These are phyloP conservation scores for Limosa lapponica DNA, from an alignment of 2,797 vertebrate species.

Conservation along the genomic window DNA sequence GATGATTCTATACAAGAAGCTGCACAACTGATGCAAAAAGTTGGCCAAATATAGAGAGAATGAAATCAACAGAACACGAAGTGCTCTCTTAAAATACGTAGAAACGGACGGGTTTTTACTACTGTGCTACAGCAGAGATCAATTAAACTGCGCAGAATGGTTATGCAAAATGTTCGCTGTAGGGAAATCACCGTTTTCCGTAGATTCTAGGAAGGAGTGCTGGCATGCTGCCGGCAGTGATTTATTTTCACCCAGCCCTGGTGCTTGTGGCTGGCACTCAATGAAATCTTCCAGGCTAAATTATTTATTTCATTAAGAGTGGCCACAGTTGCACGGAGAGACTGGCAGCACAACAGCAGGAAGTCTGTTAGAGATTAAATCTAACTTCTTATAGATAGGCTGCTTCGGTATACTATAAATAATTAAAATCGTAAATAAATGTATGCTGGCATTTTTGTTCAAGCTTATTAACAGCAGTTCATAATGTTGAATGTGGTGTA, in stretches of 20 bases:
- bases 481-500: background rate
- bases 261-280: slow-evolving; percentile 37
- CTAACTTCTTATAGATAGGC: slow-evolving; percentile 8
- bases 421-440: slow-evolving; percentile 28
- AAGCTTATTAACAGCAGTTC: slow-evolving; percentile 1
- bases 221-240: background rate
- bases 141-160: background rate
- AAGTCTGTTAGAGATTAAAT: slow-evolving; percentile 16
- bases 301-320: slow-evolving; percentile 54
- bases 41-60: background rate
- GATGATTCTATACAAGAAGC: background rate
- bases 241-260: slow-evolving; percentile 39
- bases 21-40: background rate
- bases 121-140: background rate
- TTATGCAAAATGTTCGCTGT: background rate
- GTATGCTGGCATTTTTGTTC: background rate
- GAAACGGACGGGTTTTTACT: background rate
- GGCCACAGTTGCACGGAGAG: background rate
- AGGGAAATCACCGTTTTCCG: background rate
- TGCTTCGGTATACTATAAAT: background rate
- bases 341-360: slow-evolving; percentile 15
- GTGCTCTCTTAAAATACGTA: background rate
- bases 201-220: slow-evolving; percentile 8
- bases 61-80: background rate
- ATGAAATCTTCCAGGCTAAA: slow-evolving; percentile 22